Conservation (phyloP, 2,888 invertebrate species). For the Galerucella pusilla region DNA sequence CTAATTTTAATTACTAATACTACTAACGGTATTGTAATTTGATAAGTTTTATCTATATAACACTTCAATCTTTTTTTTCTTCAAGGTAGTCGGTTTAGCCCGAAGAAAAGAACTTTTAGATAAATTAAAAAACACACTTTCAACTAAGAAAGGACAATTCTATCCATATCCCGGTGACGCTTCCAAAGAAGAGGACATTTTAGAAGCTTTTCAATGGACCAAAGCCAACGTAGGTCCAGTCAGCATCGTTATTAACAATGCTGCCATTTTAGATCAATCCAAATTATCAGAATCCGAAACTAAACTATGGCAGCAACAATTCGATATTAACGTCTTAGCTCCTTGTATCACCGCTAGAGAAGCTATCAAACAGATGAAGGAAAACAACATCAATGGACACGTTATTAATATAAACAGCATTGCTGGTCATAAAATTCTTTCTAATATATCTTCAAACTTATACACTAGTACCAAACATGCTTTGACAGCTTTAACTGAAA, state of each 20-base stretch:
- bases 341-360: constrained; percentile 48
- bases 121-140: constrained; percentile 39
- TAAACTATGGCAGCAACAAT: constrained; percentile 42
- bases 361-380: constrained; percentile 39
- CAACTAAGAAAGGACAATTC: constrained; percentile 54
- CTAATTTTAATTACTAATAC: too few species aligned
- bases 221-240: constrained; percentile 58
- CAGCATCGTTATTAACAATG: constrained; percentile 62
- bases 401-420: constrained; percentile 30
- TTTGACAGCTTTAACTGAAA: constrained; percentile 45
- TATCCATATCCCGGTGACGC: constrained; percentile 59
- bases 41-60: too few species aligned
- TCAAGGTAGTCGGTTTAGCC: constrained; percentile 50
- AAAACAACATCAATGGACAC: constrained; percentile 22
- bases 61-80: constrained; percentile 30
- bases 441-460: neutral
- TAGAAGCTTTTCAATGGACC: constrained; percentile 57
- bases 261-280: constrained; percentile 47
- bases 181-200: constrained; percentile 57
- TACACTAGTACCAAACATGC: constrained; percentile 41
- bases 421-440: constrained; percentile 12
- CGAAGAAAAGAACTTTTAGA: constrained; percentile 47
- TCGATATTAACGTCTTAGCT: constrained; percentile 43
- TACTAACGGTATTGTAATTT: too few species aligned
- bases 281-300: constrained; percentile 43